Percentiles rank a stretch among this genome's conserved stretches.
Conservation (phyloP, 2,888 invertebrate genomes). For the Cremastinae sp. region DNA sequence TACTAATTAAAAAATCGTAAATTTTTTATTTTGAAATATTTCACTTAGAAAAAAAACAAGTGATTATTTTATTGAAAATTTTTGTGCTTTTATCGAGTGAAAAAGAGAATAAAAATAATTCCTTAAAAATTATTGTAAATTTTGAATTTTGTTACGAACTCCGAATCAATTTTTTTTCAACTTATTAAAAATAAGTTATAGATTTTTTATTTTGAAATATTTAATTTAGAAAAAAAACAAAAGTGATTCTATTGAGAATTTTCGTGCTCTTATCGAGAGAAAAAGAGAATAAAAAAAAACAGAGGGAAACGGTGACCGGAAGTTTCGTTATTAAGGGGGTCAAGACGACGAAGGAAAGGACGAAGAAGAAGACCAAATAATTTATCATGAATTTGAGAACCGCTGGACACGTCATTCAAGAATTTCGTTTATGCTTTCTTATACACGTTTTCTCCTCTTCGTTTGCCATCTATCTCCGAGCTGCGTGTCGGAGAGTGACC, state of each 20-base stretch:
- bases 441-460: slow-evolving; percentile 32
- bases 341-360: neutral
- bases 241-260: neutral
- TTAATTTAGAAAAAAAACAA: too few relatives aligned
- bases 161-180: too few relatives aligned
- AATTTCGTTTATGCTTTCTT: slow-evolving; percentile 55
- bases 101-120: too few relatives aligned
- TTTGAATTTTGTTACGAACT: too few relatives aligned
- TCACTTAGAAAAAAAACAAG: too few relatives aligned
- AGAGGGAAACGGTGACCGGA: slow-evolving; percentile 20
- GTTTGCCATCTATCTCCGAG: slow-evolving; percentile 51
- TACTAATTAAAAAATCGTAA: too few relatives aligned
- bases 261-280: neutral
- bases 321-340: slow-evolving; percentile 19
- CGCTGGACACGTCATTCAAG: slow-evolving; percentile 56
- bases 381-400: slow-evolving; percentile 48
- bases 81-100: too few relatives aligned
- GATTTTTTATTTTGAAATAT: too few relatives aligned
- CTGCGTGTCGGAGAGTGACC: slow-evolving; percentile 54
- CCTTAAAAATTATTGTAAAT: too few relatives aligned
- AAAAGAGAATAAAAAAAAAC: neutral
- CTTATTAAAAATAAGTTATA: too few relatives aligned
- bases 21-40: too few relatives aligned
- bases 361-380: slow-evolving; percentile 2
- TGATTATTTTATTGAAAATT: too few relatives aligned